Evolutionary conservation across 2,797 vertebrate genomes (phyloP), one percentile per base, ranked within the genome.

Genomic region (Phylloscopus collybita): DNA sequence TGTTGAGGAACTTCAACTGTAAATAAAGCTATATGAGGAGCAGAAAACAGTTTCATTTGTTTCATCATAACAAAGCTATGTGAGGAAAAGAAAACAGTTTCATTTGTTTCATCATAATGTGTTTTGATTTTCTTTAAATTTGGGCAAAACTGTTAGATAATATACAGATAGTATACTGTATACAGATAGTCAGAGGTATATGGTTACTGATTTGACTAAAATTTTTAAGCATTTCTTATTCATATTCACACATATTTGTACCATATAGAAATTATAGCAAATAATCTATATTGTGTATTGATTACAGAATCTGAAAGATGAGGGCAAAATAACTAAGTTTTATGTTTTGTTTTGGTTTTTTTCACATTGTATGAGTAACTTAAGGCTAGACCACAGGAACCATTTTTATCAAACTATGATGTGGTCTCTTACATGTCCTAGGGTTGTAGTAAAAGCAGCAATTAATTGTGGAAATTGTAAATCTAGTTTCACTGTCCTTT

Each of bases 1-100:
- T 86, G 87, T 62, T 92, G 96, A 70, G 98, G 98, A 71, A 97
- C 97, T 59, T 98, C 97, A 70, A 99, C 98, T 73, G 97, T 98
- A 96, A 99, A 98, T 81, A 98, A 97, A 84, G 95, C 99, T 98
- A 91, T 6, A 6, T 19, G 23, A 87, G 59, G 79, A 91, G 93
- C 92, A 96, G 4, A 73, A 49, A 70, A 72, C 1, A 15, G 29
- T 64, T 89, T 69, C 3, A 13, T 62, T 75, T 65, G 32, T 62
- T 69, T 56, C 38, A 38, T 38, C 38, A 38, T 38, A 99, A 98
- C 80, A 98, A 97, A 84, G 95, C 99, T 98, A 91, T 6, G 6
- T 19, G 23, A 87, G 59, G 80, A 91, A 93, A 93, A 96, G 4
- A 73, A 49, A 70, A 72, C 1, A 15, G 29, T 64, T 89, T 69